These are phyloP conservation scores for Drosophila affinis DNA, from an alignment of 2,888 invertebrate genomes.

Conservation along the genomic window DNA sequence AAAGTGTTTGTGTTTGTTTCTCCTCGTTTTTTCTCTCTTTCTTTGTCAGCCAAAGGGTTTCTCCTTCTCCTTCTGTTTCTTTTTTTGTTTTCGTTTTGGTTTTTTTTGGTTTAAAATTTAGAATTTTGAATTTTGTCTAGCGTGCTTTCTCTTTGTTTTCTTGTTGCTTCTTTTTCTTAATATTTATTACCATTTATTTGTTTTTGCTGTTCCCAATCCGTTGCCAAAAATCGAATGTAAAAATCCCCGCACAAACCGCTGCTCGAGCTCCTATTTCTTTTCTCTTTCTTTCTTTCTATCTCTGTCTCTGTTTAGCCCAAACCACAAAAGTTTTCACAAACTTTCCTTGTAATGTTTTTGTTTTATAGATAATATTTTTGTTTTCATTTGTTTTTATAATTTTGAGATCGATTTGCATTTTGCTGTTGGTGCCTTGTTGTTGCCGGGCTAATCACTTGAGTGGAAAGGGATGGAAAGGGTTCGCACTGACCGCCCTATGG, in stretches of 20 bases:
- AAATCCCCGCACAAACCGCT: constrained; percentile 37
- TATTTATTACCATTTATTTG: constrained; percentile 4
- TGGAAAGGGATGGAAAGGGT: constrained; percentile 11
- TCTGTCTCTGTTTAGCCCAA: constrained; percentile 30
- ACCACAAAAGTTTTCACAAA: constrained; percentile 44
- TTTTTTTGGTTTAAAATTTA: constrained; percentile 72
- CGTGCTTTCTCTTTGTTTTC: constrained; percentile 62
- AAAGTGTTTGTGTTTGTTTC: constrained; percentile 72
- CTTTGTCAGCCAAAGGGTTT: not conserved
- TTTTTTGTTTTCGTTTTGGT: constrained; percentile 30
- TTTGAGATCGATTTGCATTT: constrained; percentile 76
- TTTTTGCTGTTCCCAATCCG: constrained; percentile 42
- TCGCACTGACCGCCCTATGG: not conserved
- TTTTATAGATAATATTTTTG: constrained; percentile 42
- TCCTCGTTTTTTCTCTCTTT: not conserved
- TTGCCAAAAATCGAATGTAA: constrained; percentile 27
- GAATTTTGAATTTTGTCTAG: constrained; percentile 83
- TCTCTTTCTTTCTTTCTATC: not conserved
- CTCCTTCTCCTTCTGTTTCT: constrained; percentile 18
- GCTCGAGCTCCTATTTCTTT: constrained; percentile 6
- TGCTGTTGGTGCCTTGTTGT: constrained; percentile 23
- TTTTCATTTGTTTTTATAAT: constrained; percentile 56
- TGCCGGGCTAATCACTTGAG: constrained; percentile 26
- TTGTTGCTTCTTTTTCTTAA: constrained; percentile 49
- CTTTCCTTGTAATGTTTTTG: constrained; percentile 41